Percentiles rank a stretch among this genome's conserved stretches.
These are phyloP conservation scores for Cheilosia vernalis DNA, from an alignment of 2,888 invertebrate species.

Conservation along the genomic window DNA sequence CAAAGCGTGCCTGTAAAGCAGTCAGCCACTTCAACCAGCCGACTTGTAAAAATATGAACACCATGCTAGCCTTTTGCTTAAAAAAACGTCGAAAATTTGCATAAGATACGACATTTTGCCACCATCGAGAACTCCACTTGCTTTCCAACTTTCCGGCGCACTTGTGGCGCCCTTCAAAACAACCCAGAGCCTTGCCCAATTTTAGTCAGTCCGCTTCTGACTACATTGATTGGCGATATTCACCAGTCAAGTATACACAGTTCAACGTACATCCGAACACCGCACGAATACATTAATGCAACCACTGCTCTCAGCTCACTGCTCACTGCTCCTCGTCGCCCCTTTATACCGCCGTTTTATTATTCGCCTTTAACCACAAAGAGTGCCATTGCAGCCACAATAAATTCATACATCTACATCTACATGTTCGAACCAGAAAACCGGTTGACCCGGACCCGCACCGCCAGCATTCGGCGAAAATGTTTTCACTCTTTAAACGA, in stretches of 20 bases:
- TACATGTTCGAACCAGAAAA: conserved; percentile 47
- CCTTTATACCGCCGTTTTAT: not conserved
- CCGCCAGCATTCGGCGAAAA: not conserved
- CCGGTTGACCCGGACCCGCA: conserved; percentile 56
- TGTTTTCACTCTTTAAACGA: conserved; percentile 1
- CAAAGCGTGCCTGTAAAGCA: too few relatives aligned
- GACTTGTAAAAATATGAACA: too few relatives aligned
- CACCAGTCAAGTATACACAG: conserved; percentile 15
- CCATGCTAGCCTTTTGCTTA: too few relatives aligned
- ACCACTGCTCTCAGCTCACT: conserved; percentile 5
- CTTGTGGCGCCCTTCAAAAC: not conserved
- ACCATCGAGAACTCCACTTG: too few relatives aligned
- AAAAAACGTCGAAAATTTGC: too few relatives aligned
- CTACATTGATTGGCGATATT: conserved; percentile 30
- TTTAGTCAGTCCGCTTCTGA: not conserved
- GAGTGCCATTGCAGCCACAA: conserved; percentile 14
- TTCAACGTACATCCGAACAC: conserved; percentile 43
- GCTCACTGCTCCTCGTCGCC: not conserved
- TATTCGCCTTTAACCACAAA: conserved; percentile 3
- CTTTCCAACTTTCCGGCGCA: not conserved
- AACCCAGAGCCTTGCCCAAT: too few relatives aligned
- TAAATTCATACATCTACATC: conserved; percentile 13
- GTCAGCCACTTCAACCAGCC: too few relatives aligned
- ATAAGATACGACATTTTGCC: too few relatives aligned
- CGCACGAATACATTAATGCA: conserved; percentile 26